These are phyloP conservation scores for Oscheius sp. DNA, from an alignment of 2,888 invertebrate genomes.

Conservation along the genomic window DNA sequence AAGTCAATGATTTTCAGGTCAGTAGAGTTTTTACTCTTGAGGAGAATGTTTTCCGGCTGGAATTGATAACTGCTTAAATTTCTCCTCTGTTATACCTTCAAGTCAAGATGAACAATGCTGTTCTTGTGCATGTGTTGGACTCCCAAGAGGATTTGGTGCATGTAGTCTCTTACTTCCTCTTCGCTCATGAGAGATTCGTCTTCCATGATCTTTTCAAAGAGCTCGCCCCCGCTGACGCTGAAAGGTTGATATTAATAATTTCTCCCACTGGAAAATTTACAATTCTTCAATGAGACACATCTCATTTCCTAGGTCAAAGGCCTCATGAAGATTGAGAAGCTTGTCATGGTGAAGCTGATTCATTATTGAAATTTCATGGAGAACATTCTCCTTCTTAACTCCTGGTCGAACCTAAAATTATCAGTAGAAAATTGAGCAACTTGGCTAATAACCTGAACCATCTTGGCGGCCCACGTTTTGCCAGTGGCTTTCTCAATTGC, in stretches of 20 bases:
- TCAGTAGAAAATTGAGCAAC: neutral
- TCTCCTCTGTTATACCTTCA: slow-evolving; percentile 69
- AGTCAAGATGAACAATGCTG: slow-evolving; percentile 75
- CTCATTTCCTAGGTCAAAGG: slow-evolving; percentile 75
- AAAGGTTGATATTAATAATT: slow-evolving; percentile 22
- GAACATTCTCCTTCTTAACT: slow-evolving; percentile 74
- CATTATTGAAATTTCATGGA: slow-evolving; percentile 75
- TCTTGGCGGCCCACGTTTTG: slow-evolving; percentile 76
- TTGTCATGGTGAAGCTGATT: slow-evolving; percentile 75
- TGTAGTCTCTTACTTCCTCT: slow-evolving; percentile 74
- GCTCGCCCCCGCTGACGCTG: slow-evolving; percentile 75
- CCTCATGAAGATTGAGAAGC: slow-evolving; percentile 75
- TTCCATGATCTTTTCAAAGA: slow-evolving; percentile 75
- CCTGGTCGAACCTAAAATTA: slow-evolving; percentile 71
- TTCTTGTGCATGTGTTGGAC: slow-evolving; percentile 75
- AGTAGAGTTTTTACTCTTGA: slow-evolving; percentile 74
- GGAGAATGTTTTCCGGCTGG: slow-evolving; percentile 76
- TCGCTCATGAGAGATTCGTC: slow-evolving; percentile 75
- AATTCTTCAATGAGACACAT: slow-evolving; percentile 76
- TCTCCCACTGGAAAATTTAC: slow-evolving; percentile 68
- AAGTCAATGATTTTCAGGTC: slow-evolving; percentile 76
- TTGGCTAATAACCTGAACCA: slow-evolving; percentile 69
- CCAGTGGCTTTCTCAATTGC: slow-evolving; percentile 75
- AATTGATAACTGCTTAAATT: slow-evolving; percentile 32
- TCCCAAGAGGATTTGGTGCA: slow-evolving; percentile 75